Conservation (phyloP, 2,113 vertebrate species). For the Notechis scutatus region DNA sequence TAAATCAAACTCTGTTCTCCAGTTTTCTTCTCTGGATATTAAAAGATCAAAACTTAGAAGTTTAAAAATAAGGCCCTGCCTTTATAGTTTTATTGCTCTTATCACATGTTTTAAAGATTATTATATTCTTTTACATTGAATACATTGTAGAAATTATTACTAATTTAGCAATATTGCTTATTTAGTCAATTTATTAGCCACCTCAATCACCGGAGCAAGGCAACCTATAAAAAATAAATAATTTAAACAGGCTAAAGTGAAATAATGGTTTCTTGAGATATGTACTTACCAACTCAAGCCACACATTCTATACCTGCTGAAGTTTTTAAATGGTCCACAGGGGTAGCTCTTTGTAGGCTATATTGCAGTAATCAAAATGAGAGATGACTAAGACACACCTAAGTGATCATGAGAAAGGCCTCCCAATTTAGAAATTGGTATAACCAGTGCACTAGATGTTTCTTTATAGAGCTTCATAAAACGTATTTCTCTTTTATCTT, state of each 20-base stretch:
- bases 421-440: not conserved
- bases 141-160: not conserved
- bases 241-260: not conserved
- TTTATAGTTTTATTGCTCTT: not conserved
- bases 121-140: not conserved
- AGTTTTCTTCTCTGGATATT: not conserved
- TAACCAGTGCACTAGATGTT: not conserved
- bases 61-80: not conserved
- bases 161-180: not conserved
- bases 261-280: not conserved
- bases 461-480: not conserved
- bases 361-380: not conserved
- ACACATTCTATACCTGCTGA: not conserved
- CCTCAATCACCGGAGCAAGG: not conserved
- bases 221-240: not conserved
- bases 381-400: not conserved
- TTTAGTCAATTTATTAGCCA: not conserved
- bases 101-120: not conserved
- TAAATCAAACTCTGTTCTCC: not conserved
- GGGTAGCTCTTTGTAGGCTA: not conserved
- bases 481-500: not conserved
- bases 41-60: not conserved
- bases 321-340: not conserved
- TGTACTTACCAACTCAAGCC: not conserved
- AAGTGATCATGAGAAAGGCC: not conserved